Evolutionary conservation across 2,113 vertebrate genomes (phyloP).

Genomic region (Labeo catla): DNA sequence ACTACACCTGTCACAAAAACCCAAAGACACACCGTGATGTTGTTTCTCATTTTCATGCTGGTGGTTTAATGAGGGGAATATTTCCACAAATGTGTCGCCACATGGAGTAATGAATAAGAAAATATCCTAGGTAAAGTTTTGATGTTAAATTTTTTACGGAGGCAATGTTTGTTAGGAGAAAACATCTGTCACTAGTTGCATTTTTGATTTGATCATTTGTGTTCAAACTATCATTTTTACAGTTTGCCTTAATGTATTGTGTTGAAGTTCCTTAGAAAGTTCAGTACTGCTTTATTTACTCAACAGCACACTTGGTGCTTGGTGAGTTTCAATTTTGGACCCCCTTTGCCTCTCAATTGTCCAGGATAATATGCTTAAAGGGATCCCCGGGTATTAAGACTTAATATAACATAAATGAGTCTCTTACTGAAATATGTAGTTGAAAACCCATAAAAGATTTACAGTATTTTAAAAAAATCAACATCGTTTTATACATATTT

Average conservation of each 20-base stretch:
- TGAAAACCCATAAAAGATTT: too few species aligned
- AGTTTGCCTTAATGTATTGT: neutral
- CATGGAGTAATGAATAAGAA: neutral
- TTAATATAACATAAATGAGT: too few species aligned
- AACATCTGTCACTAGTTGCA: neutral
- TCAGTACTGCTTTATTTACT: neutral
- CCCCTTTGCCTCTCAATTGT: too few species aligned
- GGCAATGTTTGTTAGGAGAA: neutral
- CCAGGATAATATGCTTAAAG: neutral
- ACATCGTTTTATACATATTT: too few species aligned
- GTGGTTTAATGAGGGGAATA: constrained; percentile 16
- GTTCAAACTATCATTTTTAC: neutral
- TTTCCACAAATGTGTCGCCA: constrained; percentile 1
- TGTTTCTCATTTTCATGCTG: neutral
- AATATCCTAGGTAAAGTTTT: neutral
- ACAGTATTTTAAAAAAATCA: too few species aligned
- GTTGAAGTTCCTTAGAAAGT: neutral
- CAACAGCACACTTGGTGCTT: neutral
- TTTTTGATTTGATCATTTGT: constrained; percentile 2
- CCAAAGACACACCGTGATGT: neutral
- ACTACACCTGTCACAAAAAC: constrained; percentile 14
- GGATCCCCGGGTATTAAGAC: too few species aligned
- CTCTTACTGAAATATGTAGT: too few species aligned
- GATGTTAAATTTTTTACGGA: neutral
- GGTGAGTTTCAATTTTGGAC: neutral